Percentiles rank a stretch among this genome's conserved stretches.
phyloP scores from a whole-genome alignment of 2,797 vertebrate genomes.

The Anabas testudineus region DNA sequence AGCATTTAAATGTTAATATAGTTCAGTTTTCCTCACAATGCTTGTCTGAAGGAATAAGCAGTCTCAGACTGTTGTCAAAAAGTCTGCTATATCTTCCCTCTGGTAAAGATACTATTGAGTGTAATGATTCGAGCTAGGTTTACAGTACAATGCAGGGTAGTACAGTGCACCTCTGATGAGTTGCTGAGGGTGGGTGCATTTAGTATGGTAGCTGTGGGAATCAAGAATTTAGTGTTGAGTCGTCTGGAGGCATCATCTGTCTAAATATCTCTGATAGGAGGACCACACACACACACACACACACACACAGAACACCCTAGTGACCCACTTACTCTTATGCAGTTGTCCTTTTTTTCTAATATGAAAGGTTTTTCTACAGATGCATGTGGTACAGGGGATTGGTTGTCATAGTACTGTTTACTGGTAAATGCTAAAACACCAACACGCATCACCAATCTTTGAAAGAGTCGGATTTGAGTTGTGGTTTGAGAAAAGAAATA shows the following conservation, averaged over 20 bases:
- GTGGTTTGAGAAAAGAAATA: constrained; percentile 18
- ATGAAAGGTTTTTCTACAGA: neutral
- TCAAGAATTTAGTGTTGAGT: constrained; percentile 3
- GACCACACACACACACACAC: neutral
- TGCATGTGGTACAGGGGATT: neutral
- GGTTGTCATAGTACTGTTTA: constrained; percentile 5
- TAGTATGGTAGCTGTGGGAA: neutral
- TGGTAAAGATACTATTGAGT: constrained; percentile 13
- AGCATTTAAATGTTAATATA: constrained; percentile 29
- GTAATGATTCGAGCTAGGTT: constrained; percentile 10
- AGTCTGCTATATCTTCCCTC: neutral
- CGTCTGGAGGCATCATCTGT: constrained; percentile 15
- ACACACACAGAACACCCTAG: neutral
- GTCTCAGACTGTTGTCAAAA: constrained; percentile 2
- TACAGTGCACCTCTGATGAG: neutral
- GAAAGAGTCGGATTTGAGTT: neutral
- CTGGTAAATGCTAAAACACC: neutral
- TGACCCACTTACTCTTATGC: neutral
- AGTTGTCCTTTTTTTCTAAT: neutral
- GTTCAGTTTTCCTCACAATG: constrained; percentile 3
- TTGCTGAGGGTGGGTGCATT: neutral
- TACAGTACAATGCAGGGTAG: neutral
- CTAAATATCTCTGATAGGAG: constrained; percentile 39
- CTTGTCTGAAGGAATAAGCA: constrained; percentile 14
- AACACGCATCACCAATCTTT: neutral